Evolutionary conservation across 1,140 invertebrate species (phyloP).

Genomic region (Sycophila sp.): DNA sequence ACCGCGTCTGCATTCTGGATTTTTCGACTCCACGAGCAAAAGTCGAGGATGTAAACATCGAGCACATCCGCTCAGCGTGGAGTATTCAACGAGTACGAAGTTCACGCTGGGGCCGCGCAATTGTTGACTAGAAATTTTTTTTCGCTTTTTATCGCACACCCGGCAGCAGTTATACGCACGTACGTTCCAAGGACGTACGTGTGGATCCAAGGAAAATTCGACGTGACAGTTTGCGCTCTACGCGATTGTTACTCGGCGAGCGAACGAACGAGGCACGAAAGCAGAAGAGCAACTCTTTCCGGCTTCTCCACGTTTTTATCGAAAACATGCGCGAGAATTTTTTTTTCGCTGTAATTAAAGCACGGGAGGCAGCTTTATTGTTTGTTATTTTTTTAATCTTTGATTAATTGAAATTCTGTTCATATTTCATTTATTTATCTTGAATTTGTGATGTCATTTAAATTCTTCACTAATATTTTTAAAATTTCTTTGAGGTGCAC

Average conservation of each 20-base stretch:
- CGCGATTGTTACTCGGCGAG: not conserved
- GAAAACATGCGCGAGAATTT: not conserved
- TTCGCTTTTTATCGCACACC: not conserved
- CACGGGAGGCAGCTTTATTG: not conserved
- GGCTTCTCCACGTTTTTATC: not conserved
- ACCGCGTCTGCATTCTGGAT: too few relatives aligned
- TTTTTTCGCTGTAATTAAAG: not conserved
- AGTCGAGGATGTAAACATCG: too few relatives aligned
- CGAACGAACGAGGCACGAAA: not conserved
- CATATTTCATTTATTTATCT: too few relatives aligned
- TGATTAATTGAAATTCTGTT: too few relatives aligned
- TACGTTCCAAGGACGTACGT: not conserved
- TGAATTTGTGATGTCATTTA: too few relatives aligned
- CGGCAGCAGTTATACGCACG: too few relatives aligned
- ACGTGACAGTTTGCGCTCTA: not conserved
- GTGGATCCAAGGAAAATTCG: not conserved
- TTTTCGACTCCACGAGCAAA: too few relatives aligned
- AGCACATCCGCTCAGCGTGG: too few relatives aligned
- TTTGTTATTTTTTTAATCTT: too few relatives aligned
- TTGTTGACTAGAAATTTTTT: not conserved
- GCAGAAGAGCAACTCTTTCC: not conserved
- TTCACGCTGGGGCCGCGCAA: not conserved
- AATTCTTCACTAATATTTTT: too few relatives aligned
- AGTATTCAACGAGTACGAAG: too few relatives aligned
- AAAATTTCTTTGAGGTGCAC: too few relatives aligned